Evolutionary conservation across 2,113 vertebrate species (phyloP).

Genomic region (Carollia perspicillata): DNA sequence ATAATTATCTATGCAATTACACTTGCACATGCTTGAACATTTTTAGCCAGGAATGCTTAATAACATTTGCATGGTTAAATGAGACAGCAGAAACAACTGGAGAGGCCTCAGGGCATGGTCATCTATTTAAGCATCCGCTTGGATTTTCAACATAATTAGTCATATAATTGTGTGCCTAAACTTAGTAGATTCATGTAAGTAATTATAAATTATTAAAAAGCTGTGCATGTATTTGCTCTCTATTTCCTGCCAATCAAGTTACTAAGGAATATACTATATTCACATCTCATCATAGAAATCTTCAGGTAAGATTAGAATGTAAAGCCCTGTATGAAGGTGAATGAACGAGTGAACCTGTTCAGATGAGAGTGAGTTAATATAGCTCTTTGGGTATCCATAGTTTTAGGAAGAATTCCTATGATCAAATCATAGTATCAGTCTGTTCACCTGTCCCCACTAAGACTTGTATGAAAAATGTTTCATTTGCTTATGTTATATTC

Average conservation of each 20-base stretch:
- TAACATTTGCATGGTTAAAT: constrained; percentile 78
- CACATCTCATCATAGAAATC: constrained; percentile 33
- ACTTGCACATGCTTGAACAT: constrained; percentile 63
- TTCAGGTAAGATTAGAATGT: constrained; percentile 27
- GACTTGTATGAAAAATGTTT: background rate
- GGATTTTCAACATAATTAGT: constrained; percentile 81
- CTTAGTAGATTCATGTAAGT: constrained; percentile 77
- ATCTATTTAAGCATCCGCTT: constrained; percentile 78
- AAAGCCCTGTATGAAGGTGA: background rate
- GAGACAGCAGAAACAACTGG: constrained; percentile 74
- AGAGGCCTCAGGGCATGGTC: constrained; percentile 77
- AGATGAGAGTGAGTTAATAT: background rate
- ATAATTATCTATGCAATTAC: constrained; percentile 70
- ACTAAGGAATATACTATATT: constrained; percentile 21
- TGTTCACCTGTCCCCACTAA: background rate
- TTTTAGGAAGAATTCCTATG: background rate
- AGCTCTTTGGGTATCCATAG: background rate
- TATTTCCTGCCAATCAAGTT: constrained; percentile 72
- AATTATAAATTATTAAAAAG: constrained; percentile 79
- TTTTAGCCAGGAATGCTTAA: constrained; percentile 71
- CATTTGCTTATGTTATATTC: background rate
- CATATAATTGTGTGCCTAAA: constrained; percentile 77
- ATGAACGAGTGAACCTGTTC: background rate
- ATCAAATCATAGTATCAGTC: background rate
- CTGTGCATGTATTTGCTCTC: constrained; percentile 58